Percentiles rank a stretch among this genome's conserved stretches.
Conservation (phyloP, 2,113 vertebrate species). For the Nycticebus coucang region DNA sequence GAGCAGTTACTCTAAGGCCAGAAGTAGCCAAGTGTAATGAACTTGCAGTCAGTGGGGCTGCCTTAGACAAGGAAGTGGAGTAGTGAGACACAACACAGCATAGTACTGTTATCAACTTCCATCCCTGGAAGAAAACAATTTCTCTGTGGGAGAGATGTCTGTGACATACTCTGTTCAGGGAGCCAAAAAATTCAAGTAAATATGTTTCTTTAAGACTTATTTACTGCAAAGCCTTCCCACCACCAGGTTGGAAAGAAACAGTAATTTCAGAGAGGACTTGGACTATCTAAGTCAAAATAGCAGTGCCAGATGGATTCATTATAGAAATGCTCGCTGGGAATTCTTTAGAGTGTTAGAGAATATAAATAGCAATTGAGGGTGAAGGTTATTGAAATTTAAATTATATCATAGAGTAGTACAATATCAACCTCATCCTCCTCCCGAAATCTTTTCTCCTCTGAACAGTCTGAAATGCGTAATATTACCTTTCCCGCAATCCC, state of each 20-base stretch:
- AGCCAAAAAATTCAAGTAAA: not conserved
- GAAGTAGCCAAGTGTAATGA: not conserved
- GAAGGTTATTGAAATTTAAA: not conserved
- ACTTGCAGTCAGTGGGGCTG: not conserved
- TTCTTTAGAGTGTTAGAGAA: not conserved
- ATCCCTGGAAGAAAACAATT: not conserved
- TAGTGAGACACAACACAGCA: fast-evolving
- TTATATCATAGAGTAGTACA: not conserved
- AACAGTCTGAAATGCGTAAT: too few relatives aligned
- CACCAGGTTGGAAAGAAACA: too few relatives aligned
- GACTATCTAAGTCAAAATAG: not conserved
- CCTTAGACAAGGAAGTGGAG: not conserved
- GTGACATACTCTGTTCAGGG: not conserved
- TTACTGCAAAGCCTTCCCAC: not conserved
- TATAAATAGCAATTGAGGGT: not conserved
- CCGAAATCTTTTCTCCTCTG: not conserved
- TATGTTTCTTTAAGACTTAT: not conserved
- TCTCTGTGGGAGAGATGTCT: not conserved
- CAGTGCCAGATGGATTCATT: not conserved
- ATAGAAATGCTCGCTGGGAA: not conserved
- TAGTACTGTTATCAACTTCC: not conserved
- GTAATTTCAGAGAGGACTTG: not conserved
- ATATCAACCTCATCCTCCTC: not conserved
- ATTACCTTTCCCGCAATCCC: not conserved
- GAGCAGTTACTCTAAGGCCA: not conserved